Base-by-base conservation (phyloP, 2,113 vertebrate species). In the Lophura nycthemera region DNA sequence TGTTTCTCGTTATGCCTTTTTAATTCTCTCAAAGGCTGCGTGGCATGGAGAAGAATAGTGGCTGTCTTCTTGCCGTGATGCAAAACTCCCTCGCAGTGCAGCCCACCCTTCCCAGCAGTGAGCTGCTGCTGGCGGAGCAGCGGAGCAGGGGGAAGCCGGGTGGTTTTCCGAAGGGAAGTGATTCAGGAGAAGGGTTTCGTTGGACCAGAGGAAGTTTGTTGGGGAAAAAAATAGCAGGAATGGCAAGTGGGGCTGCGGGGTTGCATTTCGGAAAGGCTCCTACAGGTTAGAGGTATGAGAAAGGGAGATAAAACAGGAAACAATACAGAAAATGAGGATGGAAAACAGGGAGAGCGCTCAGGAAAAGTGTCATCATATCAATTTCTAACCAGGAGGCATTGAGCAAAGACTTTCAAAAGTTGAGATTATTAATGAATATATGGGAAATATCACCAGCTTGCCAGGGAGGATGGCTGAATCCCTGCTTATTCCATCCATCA, bases 1-100 rank as follows among this genome's bases (percentile, higher is more conserved):
- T 64, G 88, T 73, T 92, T 95, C 92, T 93, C 4, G 7, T 89
- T 87, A 72, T n/a, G 56, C 66, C 83, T 90, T 92, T 92, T 93
- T 93, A 90, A 95, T 97, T 85, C 63, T 52, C 79, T 67, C 19
- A 90, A 93, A 92, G 88, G 75, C 85, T 73, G 52, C 54, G 0
- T 56, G 83, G 87, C 73, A 54, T 32, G 59, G 59, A 18, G 56
- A 69, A 89, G 16, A 87, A 74, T 13, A 75, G 86, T 0, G 56
- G 88, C 81, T 78, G 91, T 81, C 91, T 81, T 90, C 77, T 66
- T 60, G 74, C 67, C 67, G 27, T 6, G 71, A 92, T 83, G 74
- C 91, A 83, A 81, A 84, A 90, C 91, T 20, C 43, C 78, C 72
- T 61, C 24, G 3, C 67, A 71, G 60, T 16, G 3, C 71, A 71